Percentiles rank a stretch among this genome's conserved stretches.
Conservation (phyloP, 2,797 vertebrate genomes). For the Anguilla megastoma region DNA sequence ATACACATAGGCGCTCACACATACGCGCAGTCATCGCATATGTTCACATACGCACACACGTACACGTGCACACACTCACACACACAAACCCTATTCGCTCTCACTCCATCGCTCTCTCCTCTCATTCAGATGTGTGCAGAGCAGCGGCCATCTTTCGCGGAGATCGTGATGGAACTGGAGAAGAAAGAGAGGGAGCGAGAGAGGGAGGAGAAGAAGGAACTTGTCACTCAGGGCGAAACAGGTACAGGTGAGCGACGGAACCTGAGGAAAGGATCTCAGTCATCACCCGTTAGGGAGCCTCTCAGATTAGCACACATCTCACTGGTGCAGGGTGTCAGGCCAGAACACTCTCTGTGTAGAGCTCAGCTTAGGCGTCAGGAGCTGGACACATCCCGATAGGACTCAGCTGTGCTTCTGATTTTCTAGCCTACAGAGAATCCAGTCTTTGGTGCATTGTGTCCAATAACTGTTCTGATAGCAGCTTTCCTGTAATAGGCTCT, state of each 20-base stretch:
- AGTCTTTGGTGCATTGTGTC: neutral
- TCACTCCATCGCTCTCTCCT: neutral
- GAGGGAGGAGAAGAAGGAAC: slow-evolving; percentile 48
- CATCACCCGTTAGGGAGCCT: neutral
- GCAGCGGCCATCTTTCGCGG: slow-evolving; percentile 83
- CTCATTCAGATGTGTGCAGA: slow-evolving; percentile 78
- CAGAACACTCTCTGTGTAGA: neutral
- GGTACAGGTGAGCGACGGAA: neutral
- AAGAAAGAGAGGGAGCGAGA: slow-evolving; percentile 52
- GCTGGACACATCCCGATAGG: neutral
- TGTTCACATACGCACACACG: neutral
- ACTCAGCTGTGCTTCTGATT: neutral
- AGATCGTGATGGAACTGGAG: slow-evolving; percentile 81
- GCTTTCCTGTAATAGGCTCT: neutral
- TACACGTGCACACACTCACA: neutral
- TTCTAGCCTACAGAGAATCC: neutral
- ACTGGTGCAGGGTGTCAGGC: neutral
- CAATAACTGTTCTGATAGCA: neutral
- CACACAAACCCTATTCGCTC: neutral
- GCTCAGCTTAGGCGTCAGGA: neutral
- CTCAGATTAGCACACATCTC: neutral
- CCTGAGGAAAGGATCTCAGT: neutral
- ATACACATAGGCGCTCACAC: neutral
- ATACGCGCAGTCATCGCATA: neutral
- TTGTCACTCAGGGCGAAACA: slow-evolving; percentile 54